Evolutionary conservation across 2,797 vertebrate species (phyloP), one percentile per base, ranked within the genome.

Genomic region (Xyrichtys novacula): DNA sequence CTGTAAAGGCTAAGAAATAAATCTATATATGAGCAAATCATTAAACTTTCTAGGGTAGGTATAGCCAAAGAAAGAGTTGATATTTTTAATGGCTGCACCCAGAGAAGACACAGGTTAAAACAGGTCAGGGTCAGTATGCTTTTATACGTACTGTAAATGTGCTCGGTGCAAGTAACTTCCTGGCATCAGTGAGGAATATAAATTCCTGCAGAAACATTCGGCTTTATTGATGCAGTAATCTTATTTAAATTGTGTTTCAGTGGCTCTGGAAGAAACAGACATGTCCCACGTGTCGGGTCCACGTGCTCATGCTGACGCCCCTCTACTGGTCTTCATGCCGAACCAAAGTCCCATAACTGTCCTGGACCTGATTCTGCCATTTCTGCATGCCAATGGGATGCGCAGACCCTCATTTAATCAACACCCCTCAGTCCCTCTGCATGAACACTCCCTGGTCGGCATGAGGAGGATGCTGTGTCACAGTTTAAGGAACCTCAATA

Each of bases 231-330:
- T 43, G 7, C 20, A 29, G 44, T 56, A 38, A 72, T 43, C 28
- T 34, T 0, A 71, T 74, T 65, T 60, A 49, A 29, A 52, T 40
- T 92, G 70, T 90, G 59, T 93, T 91, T 74, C 78, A 92, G 91
- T 87, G 90, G 83, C 68, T 93, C 28, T 88, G 89, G 87, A 88
- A 66, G 57, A 90, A 90, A 70, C 63, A 87, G 82, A 59, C 43
- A 6, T 88, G 91, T 68, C 85, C 88, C 25, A 78, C 59, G 2
- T 90, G 76, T 16, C 3, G 8, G 11, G 71, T 86, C 25, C 75
- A 86, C 1, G 70, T 92, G 59, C 67, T 47, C 65, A 73, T 88
- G 54, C 71, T 82, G 34, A 85, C 88, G 52, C 81, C 80, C 34
- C 71, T 89, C 48, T 81, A 82, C 84, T 90, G 88, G 76, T 88